Evolutionary conservation across 2,888 invertebrate genomes (phyloP).

Genomic region (Caradrina clavipalpis): DNA sequence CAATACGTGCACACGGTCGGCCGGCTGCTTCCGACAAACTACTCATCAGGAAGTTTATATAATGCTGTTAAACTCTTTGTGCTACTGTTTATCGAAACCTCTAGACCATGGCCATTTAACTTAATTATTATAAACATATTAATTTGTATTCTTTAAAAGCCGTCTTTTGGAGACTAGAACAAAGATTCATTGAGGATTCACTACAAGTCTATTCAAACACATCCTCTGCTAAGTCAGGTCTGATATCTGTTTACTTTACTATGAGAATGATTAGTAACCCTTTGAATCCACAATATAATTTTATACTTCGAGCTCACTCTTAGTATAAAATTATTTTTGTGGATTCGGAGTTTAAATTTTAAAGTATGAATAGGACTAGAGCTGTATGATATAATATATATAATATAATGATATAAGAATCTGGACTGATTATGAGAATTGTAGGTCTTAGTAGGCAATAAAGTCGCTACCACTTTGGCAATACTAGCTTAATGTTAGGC

Average conservation of each 20-base stretch:
- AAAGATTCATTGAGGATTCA: background rate
- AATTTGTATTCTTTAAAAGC: background rate
- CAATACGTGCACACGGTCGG: constrained; percentile 31
- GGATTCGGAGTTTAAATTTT: too few species aligned
- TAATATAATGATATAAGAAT: too few species aligned
- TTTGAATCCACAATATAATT: too few species aligned
- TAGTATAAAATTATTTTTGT: too few species aligned
- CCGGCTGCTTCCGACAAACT: constrained; percentile 53
- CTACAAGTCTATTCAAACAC: background rate
- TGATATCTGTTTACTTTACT: background rate
- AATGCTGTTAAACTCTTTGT: constrained; percentile 47
- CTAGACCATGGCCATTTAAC: constrained; percentile 48
- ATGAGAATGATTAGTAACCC: background rate
- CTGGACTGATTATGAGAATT: too few species aligned
- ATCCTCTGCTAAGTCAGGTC: too few species aligned
- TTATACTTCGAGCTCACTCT: too few species aligned
- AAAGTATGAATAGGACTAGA: too few species aligned
- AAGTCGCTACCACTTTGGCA: background rate
- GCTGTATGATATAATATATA: too few species aligned
- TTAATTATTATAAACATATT: constrained; percentile 34
- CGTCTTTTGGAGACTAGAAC: background rate
- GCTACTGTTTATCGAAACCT: constrained; percentile 50
- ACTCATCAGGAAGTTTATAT: constrained; percentile 51
- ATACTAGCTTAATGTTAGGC: background rate
- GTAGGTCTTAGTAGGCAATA: background rate